Evolutionary conservation across 2,113 vertebrate species (phyloP), one percentile per base, ranked within the genome.

Genomic region (Aspiorhynchus laticeps): DNA sequence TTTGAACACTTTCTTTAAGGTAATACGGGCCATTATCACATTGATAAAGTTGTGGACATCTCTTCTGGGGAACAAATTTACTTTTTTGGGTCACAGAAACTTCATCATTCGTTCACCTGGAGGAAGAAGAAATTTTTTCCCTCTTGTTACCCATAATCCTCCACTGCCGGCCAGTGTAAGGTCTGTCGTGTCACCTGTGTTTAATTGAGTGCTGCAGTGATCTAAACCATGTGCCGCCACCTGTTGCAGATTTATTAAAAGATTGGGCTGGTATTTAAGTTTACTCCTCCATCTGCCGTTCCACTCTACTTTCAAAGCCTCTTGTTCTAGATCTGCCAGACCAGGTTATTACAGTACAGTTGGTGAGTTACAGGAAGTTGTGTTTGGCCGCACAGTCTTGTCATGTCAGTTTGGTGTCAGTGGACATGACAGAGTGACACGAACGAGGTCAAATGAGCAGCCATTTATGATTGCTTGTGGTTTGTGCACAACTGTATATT

Each of bases 171-270:
- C 19, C 80, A 28, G 19, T 71, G 43, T 51, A 71, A 69, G 28
- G 80, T 71, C 63, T 9, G 15, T 36, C 80, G 2, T 11, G 21
- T 71, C 43, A 33, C 80, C 63, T 83, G 65, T 28, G 63, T 83
- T 69, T 48, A 51, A 41, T 69, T 31, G 43, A 71, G 28, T 6
- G 12, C 80, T 31, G 80, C 80, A 51, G 63, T 71, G 80, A 83
- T 71, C 26, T 36, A 83, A 83, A 71, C 80, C 80, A 71, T 83
- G 63, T 83, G 80, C 63, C 53, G 43, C 80, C 80, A 83, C 80
- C 80, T 71, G 80, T 83, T 71, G 43, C 80, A 67, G 80, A 83
- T 71, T 83, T 83, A 83, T 83, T 83, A 83, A 83, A 83, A 83
- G 80, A 83, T 83, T 71, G 80, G 63, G 19, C 41, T 51, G 63